Evolutionary conservation across 2,888 invertebrate genomes (phyloP).

Genomic region (Pandemis corylana): DNA sequence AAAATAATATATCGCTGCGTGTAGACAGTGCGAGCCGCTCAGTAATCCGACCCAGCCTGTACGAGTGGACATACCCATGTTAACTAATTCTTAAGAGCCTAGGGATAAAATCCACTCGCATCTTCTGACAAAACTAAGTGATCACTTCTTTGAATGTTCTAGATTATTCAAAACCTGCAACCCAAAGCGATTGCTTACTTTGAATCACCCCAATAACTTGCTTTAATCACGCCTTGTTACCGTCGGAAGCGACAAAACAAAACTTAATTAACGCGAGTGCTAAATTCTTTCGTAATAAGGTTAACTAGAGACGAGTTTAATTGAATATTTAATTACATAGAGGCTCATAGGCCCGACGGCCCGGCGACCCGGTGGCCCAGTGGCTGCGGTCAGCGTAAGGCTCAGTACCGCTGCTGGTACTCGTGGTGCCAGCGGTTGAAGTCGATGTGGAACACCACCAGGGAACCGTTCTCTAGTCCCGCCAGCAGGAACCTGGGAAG

Average conservation of each 20-base stretch:
- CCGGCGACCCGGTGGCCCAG: not conserved
- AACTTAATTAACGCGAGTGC: slow-evolving; percentile 38
- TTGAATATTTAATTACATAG: slow-evolving; percentile 40
- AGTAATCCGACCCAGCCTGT: slow-evolving; percentile 7
- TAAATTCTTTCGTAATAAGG: slow-evolving; percentile 35
- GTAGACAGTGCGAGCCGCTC: slow-evolving; percentile 19
- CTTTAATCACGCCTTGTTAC: slow-evolving; percentile 22
- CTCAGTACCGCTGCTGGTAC: slow-evolving; percentile 96
- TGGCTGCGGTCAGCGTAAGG: slow-evolving; percentile 8
- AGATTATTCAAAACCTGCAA: not conserved
- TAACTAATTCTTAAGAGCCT: not conserved
- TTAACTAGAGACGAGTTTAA: slow-evolving; percentile 38
- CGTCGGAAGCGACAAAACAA: slow-evolving; percentile 29
- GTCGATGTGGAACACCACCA: slow-evolving; percentile 99
- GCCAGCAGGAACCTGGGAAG: slow-evolving; percentile 96
- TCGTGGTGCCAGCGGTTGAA: slow-evolving; percentile 99
- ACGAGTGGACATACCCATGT: slow-evolving; percentile 1
- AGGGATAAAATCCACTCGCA: not conserved
- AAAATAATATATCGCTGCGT: slow-evolving; percentile 19
- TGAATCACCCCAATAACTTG: not conserved
- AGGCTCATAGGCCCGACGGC: not conserved
- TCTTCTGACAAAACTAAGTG: not conserved
- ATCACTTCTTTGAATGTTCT: not conserved
- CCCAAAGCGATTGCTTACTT: not conserved
- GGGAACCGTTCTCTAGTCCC: slow-evolving; percentile 98